Evolutionary conservation across 2,113 vertebrate genomes (phyloP).

Genomic region (Phoxinus phoxinus): DNA sequence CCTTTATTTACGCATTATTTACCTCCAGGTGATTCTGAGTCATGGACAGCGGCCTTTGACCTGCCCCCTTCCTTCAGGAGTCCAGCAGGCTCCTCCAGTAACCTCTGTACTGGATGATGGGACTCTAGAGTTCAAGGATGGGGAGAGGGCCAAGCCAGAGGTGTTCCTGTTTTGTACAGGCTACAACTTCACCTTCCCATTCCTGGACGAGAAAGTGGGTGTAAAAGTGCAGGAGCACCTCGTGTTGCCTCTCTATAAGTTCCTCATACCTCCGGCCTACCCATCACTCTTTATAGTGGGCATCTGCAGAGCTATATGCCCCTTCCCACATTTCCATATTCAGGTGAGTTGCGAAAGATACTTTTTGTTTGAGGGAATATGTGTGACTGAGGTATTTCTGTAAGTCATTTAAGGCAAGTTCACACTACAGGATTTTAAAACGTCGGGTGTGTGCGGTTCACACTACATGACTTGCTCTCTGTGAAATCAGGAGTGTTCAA

Average conservation of each 20-base stretch:
- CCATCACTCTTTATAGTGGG: conserved; percentile 81
- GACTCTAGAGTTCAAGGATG: conserved; percentile 71
- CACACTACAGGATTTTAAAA: no score
- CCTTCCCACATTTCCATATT: conserved; percentile 81
- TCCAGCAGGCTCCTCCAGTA: conserved; percentile 68
- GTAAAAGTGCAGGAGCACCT: conserved; percentile 70
- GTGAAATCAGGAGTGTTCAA: no score
- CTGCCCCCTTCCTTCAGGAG: conserved; percentile 67
- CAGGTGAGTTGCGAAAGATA: conserved; percentile 69
- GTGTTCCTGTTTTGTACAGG: conserved; percentile 82
- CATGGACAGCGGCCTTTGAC: conserved; percentile 67
- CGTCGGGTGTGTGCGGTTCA: no score
- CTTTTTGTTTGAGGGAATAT: background rate
- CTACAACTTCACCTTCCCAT: conserved; percentile 79
- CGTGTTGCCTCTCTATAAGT: conserved; percentile 76
- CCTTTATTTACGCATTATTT: background rate
- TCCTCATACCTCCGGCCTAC: conserved; percentile 75
- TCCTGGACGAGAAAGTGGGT: conserved; percentile 70
- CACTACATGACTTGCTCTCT: no score
- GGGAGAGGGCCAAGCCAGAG: conserved; percentile 62
- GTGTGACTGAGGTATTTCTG: background rate
- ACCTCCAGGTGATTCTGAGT: conserved; percentile 75
- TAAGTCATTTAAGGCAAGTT: background rate
- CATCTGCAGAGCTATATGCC: conserved; percentile 78
- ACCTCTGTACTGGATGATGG: conserved; percentile 65